Evolutionary conservation across 2,888 invertebrate genomes (phyloP).

Genomic region (Amblyjoppa fuscipennis): DNA sequence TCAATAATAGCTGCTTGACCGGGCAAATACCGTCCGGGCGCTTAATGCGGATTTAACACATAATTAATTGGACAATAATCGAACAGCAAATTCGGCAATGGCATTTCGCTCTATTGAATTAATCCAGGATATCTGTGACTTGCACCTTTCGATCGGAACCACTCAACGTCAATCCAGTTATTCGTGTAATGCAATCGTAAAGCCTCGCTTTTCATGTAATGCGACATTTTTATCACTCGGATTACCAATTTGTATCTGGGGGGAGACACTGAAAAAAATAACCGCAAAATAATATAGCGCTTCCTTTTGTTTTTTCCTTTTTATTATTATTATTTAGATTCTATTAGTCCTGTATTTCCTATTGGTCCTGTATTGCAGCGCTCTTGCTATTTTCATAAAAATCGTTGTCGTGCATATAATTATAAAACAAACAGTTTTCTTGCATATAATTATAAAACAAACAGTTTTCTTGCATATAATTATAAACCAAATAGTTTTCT

Average conservation of each 20-base stretch:
- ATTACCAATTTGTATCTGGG: not conserved
- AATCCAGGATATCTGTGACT: slow-evolving; percentile 7
- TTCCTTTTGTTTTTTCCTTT: not conserved
- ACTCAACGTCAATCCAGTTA: not conserved
- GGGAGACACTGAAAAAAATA: no score
- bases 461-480: no score
- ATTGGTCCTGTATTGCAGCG: no score
- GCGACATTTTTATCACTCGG: not conserved
- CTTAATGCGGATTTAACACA: slow-evolving; percentile 12
- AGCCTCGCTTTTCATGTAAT: not conserved
- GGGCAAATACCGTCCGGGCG: not conserved
- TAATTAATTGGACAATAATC: slow-evolving; percentile 39
- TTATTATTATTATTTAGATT: no score
- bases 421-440: no score
- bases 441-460: no score
- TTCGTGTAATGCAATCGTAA: no score
- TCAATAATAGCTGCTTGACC: slow-evolving; percentile 21
- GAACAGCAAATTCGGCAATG: not conserved
- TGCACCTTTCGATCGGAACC: not conserved
- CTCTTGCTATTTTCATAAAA: no score
- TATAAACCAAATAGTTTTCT: no score
- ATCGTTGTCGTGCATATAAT: no score
- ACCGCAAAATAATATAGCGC: not conserved
- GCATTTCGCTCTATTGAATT: slow-evolving; percentile 22
- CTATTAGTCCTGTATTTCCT: no score